phyloP scores from a whole-genome alignment of 2,797 vertebrate species.

The Sebastes trivittatus region DNA sequence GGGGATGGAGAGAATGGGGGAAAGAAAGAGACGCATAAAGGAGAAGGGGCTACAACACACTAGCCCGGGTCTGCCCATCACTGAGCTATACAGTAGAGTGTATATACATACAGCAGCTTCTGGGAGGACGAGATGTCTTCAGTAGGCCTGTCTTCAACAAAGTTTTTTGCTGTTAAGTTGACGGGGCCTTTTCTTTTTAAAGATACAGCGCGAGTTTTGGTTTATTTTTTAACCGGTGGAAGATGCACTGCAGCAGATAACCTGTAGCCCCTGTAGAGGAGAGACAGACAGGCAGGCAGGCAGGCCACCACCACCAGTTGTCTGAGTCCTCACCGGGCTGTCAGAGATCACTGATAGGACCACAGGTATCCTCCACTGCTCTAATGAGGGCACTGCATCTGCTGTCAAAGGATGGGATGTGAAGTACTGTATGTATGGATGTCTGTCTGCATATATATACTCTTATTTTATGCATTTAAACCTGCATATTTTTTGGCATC shows the following conservation, averaged over 20 bases:
- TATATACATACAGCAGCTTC: not conserved
- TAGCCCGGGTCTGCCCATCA: slow-evolving; percentile 65
- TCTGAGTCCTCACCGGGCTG: slow-evolving; percentile 40
- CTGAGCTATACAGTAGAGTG: not conserved
- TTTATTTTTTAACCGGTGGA: slow-evolving; percentile 6
- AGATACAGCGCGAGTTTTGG: slow-evolving; percentile 39
- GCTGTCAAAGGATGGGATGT: slow-evolving; percentile 10
- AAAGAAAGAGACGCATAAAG: slow-evolving; percentile 73
- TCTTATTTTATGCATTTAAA: not conserved
- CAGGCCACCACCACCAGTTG: slow-evolving; percentile 23
- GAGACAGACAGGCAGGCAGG: not conserved
- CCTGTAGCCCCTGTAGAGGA: slow-evolving; percentile 45
- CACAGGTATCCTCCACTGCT: slow-evolving; percentile 46
- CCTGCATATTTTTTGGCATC: not conserved
- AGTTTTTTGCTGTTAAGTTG: slow-evolving; percentile 67
- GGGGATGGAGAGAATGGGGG: slow-evolving; percentile 68
- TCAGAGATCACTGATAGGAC: slow-evolving; percentile 56
- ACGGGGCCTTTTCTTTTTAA: slow-evolving; percentile 46
- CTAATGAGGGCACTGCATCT: slow-evolving; percentile 43
- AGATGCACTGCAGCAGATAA: slow-evolving; percentile 67
- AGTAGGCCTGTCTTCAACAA: slow-evolving; percentile 59
- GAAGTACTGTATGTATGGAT: not conserved
- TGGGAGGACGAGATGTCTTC: slow-evolving; percentile 27
- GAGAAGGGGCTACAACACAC: slow-evolving; percentile 67
- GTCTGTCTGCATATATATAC: not conserved